phyloP scores from a whole-genome alignment of 2,113 vertebrate genomes.

The Delphinus delphis region DNA sequence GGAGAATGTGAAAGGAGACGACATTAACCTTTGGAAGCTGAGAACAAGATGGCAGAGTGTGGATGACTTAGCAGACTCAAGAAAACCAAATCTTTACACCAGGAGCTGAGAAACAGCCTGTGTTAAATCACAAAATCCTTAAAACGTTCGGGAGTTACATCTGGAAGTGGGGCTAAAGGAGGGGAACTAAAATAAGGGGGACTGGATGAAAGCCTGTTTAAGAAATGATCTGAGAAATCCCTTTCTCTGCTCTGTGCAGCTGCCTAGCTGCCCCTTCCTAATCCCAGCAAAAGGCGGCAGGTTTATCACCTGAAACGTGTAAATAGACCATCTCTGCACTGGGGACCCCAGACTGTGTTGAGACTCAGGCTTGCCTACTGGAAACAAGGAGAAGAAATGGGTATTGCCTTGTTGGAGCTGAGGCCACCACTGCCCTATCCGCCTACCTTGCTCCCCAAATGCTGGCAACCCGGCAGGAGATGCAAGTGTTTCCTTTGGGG shows the following conservation, averaged over 20 bases:
- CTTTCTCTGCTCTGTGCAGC: neutral
- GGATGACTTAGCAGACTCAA: neutral
- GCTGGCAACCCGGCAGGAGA: neutral
- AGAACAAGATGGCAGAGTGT: neutral
- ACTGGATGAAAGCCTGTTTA: neutral
- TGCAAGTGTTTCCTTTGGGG: neutral
- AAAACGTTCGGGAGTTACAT: neutral
- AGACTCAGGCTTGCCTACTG: neutral
- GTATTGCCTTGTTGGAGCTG: neutral
- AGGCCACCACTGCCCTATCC: neutral
- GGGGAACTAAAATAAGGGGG: neutral
- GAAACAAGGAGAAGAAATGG: neutral
- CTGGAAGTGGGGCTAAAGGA: neutral
- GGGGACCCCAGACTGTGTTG: neutral
- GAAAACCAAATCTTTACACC: neutral
- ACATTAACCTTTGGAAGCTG: neutral
- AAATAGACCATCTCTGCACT: neutral
- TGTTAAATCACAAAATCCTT: neutral
- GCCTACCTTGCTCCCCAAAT: neutral
- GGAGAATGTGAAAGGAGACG: neutral
- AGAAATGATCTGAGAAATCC: neutral
- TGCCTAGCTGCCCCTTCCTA: no score
- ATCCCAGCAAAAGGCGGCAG: neutral
- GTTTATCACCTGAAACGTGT: neutral
- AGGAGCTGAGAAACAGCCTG: neutral